Conservation (phyloP, 2,113 vertebrate species). For the Maccullochella peelii region DNA sequence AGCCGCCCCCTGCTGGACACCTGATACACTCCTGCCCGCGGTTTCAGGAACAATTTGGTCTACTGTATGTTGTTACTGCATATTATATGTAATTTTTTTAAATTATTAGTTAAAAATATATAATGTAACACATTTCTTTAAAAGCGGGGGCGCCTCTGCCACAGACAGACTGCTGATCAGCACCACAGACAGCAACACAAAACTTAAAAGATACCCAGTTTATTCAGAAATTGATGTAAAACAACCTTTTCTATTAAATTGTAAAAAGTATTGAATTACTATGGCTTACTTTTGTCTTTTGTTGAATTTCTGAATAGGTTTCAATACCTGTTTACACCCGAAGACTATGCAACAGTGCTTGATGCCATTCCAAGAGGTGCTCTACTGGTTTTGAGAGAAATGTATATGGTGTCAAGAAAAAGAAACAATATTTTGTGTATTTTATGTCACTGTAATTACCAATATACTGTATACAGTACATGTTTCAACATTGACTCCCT, state of each 20-base stretch:
- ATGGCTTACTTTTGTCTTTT: not conserved
- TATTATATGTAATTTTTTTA: not conserved
- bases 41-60: not conserved
- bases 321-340: no score
- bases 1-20: constrained; percentile 31
- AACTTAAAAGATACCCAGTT: not conserved
- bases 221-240: not conserved
- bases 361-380: not conserved
- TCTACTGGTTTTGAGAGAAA: no score
- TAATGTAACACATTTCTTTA: not conserved
- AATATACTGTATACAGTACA: not conserved
- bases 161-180: not conserved
- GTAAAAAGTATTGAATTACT: not conserved
- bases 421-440: not conserved
- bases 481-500: not conserved
- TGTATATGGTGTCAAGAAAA: not conserved
- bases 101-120: no score
- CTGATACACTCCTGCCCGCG: not conserved
- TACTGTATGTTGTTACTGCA: not conserved
- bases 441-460: no score
- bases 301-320: not conserved
- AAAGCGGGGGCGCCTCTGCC: not conserved
- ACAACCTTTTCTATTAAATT: not conserved
- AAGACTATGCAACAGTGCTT: not conserved
- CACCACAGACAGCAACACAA: not conserved